Evolutionary conservation across 2,888 invertebrate species (phyloP), one percentile per base, ranked within the genome.

Genomic region (Mimas tiliae): DNA sequence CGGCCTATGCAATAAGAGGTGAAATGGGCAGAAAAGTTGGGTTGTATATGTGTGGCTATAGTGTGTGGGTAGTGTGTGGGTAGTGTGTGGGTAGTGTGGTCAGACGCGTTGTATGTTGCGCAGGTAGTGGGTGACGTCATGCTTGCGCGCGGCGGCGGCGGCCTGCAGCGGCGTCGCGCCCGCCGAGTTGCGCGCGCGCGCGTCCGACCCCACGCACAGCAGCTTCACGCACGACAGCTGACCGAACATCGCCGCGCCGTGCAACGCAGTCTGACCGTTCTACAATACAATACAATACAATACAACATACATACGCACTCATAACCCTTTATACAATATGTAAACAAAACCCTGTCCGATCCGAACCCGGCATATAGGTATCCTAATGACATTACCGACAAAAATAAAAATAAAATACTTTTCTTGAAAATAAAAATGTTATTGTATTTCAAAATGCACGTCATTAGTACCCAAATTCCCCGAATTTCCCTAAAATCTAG

Each of bases 191-290:
- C 90, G 96, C 95, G 63, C 96, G 94, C 53, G 95, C 96, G 58
- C 95, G 95, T 66, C 94, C 94, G 62, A 96, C 96, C 71, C 96
- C 0, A 77, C 71, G 72, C 77, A 77, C 33, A 83, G 71, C 64
- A 81, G 74, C 0, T 73, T 70, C 70, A 74, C 83, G 72, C 98
- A 96, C 3, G 96, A 91, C 85, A 97, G 94, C 82, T 97, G 97
- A 0, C 98, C 98, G 87, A 97, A 97, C 93, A 98, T 95, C 48
- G 97, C 97, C 3, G 98, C 98, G 62, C 98, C 98, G 93, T 98
- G 98, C 63, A 99, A 91, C 0, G 98, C 97, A 66, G 97, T 96
- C 91, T 98, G 98, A 0, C 98, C 98, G 93, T 98, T 98, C 98
- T 98, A 87, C 34, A 21, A n/a, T 9, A 7, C 27, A 38, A 9